Evolutionary conservation across 2,888 invertebrate species (phyloP), one percentile per base, ranked within the genome.

Genomic region (Mesochorus sp.): DNA sequence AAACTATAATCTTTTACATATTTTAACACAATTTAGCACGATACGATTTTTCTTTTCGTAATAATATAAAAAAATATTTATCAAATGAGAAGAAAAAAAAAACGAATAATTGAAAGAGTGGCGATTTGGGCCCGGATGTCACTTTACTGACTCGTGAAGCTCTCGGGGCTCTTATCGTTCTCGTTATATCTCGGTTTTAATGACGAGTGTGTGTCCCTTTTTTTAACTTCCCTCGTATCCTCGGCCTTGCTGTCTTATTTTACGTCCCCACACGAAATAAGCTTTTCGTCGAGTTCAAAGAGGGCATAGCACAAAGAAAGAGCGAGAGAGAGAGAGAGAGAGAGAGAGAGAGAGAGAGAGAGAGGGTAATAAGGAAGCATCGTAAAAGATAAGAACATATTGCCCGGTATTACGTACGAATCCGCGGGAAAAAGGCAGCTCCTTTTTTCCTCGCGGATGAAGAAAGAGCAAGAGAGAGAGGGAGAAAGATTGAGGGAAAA

Each of bases 321-420:
- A 34, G 34, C 4, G 10, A 44, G 12, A 39, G 37, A 26, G 49
- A 64, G 42, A 68, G 42, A 31, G 51, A 53, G 28, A 24, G 39
- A 28, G 42, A 51, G 51, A 17, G 8, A 17, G 19, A 14, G 51
- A 28, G 49, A 31, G 39, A 28, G 51, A 19, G 76, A 42, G 26
- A 17, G 55, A 49, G n/a, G 28, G 12, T 37, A 53, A 42, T 31
- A 31, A 59, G 24, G 64, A 34, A 14, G 14, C 47, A 49, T 70
- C 64, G 49, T 64, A 57, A 59, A 37, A 74, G 74, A 74, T 74
- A 74, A 71, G 53, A 47, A 77, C 73, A 77, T 73, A 77, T 77
- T 72, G 77, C 73, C 37, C 39, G 67, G 62, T 61, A 77, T 72
- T 67, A 51, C 14, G 66, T 51, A 59, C 44, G 66, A 72, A 76